Evolutionary conservation across 2,888 invertebrate genomes (phyloP).

Genomic region (Ichneumoninae sp.): DNA sequence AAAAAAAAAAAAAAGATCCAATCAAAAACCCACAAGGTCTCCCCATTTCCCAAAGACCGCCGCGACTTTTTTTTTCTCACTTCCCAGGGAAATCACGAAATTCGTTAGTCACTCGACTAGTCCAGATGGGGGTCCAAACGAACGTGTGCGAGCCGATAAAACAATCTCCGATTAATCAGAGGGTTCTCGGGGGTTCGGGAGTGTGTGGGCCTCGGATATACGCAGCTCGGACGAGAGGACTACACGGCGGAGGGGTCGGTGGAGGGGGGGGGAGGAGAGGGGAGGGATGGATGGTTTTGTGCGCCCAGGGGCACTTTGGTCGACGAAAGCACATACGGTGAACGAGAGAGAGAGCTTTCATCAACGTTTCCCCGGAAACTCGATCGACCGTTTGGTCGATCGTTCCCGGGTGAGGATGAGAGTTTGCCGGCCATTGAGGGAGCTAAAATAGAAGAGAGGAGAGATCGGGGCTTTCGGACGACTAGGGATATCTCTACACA

Average conservation of each 20-base stretch:
- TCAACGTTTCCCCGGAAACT: conserved; percentile 61
- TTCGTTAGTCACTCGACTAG: conserved; percentile 55
- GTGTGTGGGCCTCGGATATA: conserved; percentile 16
- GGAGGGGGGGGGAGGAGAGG: not conserved
- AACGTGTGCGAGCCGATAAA: conserved; percentile 58
- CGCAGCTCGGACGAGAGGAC: not conserved
- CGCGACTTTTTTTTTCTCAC: conserved; percentile 7
- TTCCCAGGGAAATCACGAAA: conserved; percentile 53
- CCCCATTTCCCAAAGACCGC: no score
- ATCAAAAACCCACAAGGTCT: no score
- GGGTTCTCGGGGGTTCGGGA: conserved; percentile 36
- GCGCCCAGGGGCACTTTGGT: conserved; percentile 46
- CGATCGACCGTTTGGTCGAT: conserved; percentile 59
- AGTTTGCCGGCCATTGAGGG: conserved; percentile 14
- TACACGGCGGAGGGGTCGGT: not conserved
- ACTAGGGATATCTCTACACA: not conserved
- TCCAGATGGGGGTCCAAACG: conserved; percentile 26
- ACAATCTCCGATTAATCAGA: conserved; percentile 64
- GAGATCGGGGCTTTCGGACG: conserved; percentile 2
- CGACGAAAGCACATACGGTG: conserved; percentile 38
- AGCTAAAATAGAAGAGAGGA: conserved; percentile 9
- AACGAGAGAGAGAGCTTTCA: conserved; percentile 55
- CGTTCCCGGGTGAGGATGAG: conserved; percentile 20
- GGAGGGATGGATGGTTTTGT: conserved; percentile 34
- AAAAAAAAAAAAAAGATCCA: not conserved